Percentiles rank a stretch among this genome's conserved stretches.
Conservation (phyloP, 1,140 invertebrate genomes). For the Araneus ventricosus region DNA sequence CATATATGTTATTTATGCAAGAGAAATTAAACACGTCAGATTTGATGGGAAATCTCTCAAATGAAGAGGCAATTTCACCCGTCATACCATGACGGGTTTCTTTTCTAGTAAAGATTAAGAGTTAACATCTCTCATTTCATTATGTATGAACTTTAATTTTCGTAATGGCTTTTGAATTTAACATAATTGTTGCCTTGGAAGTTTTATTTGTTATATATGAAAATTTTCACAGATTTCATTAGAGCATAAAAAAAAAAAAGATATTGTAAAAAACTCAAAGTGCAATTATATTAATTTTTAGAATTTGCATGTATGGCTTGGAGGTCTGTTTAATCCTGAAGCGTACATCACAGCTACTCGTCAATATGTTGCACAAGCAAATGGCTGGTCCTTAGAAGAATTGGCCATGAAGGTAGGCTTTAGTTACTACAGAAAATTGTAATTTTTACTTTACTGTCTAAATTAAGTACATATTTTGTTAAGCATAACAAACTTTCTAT, state of each 20-base stretch:
- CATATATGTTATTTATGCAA: no score
- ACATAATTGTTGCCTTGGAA: neutral
- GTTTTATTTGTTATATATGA: neutral
- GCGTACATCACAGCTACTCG: conserved; percentile 99
- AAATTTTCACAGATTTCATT: no score
- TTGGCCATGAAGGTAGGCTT: conserved; percentile 88
- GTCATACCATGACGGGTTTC: no score
- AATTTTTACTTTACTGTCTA: neutral
- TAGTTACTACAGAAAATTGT: neutral
- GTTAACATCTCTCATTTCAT: no score
- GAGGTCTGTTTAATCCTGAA: conserved; percentile 97
- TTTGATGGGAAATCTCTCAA: no score
- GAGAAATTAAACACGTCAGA: no score
- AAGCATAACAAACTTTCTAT: neutral
- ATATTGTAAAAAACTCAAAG: neutral
- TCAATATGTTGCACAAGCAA: conserved; percentile 95
- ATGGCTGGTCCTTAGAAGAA: conserved; percentile 94
- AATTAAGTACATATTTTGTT: no score
- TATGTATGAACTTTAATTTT: no score
- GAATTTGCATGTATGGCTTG: conserved; percentile 96
- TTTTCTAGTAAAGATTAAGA: no score
- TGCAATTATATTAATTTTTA: conserved; percentile 80
- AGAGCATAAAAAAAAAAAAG: no score
- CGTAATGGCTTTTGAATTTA: no score
- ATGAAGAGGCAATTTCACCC: no score